Conservation (phyloP, 64 coral and sea anemone genomes). For the Cladopsammia gracilis region DNA sequence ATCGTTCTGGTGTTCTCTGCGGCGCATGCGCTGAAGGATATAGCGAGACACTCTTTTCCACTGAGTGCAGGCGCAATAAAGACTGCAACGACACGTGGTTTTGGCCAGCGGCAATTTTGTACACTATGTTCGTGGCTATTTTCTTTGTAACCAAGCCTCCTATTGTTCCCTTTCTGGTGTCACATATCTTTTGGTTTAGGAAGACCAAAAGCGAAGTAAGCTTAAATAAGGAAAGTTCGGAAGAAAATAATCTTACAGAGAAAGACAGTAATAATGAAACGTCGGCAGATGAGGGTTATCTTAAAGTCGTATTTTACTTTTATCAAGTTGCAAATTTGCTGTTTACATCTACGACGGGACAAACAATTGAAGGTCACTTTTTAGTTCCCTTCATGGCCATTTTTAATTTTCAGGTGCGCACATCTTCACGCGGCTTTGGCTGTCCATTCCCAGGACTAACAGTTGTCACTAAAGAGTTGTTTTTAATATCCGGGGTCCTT, state of each 20-base stretch:
- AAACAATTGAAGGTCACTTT: neutral
- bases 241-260: neutral
- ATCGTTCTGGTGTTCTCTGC: conserved; percentile 68
- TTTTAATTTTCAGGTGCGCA: conserved; percentile 28
- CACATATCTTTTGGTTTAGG: conserved; percentile 62
- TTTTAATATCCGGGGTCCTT: conserved; percentile 45
- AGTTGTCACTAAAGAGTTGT: conserved; percentile 45
- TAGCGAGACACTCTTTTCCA: conserved; percentile 76
- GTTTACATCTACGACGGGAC: neutral
- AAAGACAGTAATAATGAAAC: no score
- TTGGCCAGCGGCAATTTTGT: conserved; percentile 61
- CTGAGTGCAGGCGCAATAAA: conserved; percentile 43
- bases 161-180: conserved; percentile 18
- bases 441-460: conserved; percentile 62
- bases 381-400: neutral
- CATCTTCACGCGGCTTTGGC: conserved; percentile 10
- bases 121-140: conserved; percentile 41
- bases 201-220: neutral
- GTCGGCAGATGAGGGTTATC: neutral
- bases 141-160: conserved; percentile 74
- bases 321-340: conserved; percentile 48
- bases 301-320: conserved; percentile 60
- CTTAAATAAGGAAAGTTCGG: neutral
- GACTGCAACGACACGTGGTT: conserved; percentile 75
- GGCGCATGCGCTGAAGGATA: conserved; percentile 66